Conservation (phyloP, 2,113 vertebrate genomes). For the Salminus brasiliensis region DNA sequence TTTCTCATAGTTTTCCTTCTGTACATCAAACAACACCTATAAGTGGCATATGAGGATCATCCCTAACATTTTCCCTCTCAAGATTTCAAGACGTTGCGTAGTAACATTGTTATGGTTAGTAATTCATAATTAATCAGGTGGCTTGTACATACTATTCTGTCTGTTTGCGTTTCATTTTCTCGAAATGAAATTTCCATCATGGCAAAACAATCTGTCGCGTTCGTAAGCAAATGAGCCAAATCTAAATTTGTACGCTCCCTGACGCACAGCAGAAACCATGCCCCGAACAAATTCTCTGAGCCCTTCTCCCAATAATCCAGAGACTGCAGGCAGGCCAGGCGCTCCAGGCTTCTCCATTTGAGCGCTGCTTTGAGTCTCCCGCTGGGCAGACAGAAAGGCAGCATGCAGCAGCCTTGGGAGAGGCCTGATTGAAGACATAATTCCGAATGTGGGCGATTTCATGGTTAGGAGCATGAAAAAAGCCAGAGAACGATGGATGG, state of each 20-base stretch:
- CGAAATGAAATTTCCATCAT: background rate
- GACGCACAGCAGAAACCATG: background rate
- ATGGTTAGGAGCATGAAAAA: slow-evolving; percentile 71
- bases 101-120: background rate
- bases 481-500: slow-evolving; percentile 65
- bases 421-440: slow-evolving; percentile 77
- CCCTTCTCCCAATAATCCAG: background rate
- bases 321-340: background rate
- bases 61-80: background rate
- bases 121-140: slow-evolving; percentile 1
- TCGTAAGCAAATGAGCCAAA: slow-evolving; percentile 8
- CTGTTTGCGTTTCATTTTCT: background rate
- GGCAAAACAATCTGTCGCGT: slow-evolving; percentile 10
- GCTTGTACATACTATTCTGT: background rate
- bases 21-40: background rate
- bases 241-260: background rate
- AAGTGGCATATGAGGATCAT: too few relatives aligned
- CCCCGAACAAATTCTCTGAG: background rate
- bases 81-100: background rate
- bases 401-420: slow-evolving; percentile 60
- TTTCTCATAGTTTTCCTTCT: background rate
- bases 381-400: slow-evolving; percentile 59
- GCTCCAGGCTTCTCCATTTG: background rate
- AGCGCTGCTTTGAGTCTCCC: slow-evolving; percentile 50
- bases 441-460: slow-evolving; percentile 74